Evolutionary conservation across 2,797 vertebrate species (phyloP).

Genomic region (Peromyscus aztecus): DNA sequence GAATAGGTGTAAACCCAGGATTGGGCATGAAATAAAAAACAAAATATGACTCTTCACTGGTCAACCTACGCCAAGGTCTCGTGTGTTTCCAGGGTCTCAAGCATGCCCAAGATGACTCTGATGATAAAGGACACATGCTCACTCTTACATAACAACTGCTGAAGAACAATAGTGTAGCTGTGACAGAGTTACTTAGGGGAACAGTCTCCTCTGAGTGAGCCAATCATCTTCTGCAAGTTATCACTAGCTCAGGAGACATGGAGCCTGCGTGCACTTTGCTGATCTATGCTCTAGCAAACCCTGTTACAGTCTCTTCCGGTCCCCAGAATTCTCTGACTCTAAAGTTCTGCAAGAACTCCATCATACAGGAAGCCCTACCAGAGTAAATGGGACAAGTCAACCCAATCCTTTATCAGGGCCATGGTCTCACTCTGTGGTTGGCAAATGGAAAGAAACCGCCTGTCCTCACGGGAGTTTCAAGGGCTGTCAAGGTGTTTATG

Average conservation of each 20-base stretch:
- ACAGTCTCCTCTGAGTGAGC: neutral
- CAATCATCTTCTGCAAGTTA: neutral
- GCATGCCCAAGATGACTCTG: neutral
- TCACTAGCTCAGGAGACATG: neutral
- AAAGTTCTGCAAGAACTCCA: neutral
- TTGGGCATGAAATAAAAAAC: neutral
- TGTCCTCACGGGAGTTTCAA: neutral
- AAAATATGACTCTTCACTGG: neutral
- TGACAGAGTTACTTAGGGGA: neutral
- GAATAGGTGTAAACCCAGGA: neutral
- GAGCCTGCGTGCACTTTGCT: neutral
- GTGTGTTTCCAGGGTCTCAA: neutral
- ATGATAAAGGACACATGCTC: neutral
- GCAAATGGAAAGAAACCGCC: conserved; percentile 23
- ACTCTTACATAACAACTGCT: neutral
- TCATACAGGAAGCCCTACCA: neutral
- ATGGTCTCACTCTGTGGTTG: conserved; percentile 9
- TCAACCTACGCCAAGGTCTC: neutral
- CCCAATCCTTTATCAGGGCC: neutral
- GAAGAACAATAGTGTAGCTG: neutral
- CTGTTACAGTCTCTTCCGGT: neutral
- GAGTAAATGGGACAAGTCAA: neutral
- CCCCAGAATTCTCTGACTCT: neutral
- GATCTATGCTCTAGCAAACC: neutral
- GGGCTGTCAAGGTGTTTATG: conserved; percentile 17